Conservation (phyloP, 1,140 invertebrate species). For the Trachelipus rathkii region DNA sequence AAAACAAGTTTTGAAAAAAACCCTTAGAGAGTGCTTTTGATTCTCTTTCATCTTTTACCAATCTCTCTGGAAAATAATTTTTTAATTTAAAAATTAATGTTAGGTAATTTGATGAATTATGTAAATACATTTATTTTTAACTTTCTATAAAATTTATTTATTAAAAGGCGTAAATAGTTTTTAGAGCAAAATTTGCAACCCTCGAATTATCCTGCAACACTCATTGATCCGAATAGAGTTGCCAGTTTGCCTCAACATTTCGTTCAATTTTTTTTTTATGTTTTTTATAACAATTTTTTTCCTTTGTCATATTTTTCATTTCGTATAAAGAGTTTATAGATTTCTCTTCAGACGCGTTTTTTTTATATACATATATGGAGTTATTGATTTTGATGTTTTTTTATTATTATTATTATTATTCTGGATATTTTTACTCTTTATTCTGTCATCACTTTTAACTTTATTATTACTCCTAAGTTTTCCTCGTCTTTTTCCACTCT, state of each 20-base stretch:
- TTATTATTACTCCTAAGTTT: not conserved
- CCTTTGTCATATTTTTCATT: not conserved
- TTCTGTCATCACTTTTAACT: too few relatives aligned
- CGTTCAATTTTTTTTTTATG: not conserved
- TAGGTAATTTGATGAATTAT: too few relatives aligned
- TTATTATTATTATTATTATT: not conserved
- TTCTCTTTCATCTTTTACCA: too few relatives aligned
- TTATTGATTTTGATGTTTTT: not conserved
- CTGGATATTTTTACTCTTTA: not conserved
- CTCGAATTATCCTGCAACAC: not conserved
- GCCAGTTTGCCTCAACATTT: not conserved
- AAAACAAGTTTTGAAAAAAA: too few relatives aligned
- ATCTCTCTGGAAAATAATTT: too few relatives aligned
- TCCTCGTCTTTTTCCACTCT: not conserved
- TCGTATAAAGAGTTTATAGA: not conserved
- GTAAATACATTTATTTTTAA: too few relatives aligned
- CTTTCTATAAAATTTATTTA: too few relatives aligned
- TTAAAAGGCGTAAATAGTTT: too few relatives aligned
- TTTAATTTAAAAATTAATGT: too few relatives aligned
- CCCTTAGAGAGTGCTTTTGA: too few relatives aligned
- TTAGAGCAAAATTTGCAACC: too few relatives aligned
- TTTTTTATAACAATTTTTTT: too few relatives aligned
- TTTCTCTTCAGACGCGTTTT: not conserved
- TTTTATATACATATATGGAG: not conserved
- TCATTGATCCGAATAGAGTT: not conserved